These are phyloP conservation scores for Urocyon cinereoargenteus DNA, from an alignment of 2,797 vertebrate species.

Conservation along the genomic window DNA sequence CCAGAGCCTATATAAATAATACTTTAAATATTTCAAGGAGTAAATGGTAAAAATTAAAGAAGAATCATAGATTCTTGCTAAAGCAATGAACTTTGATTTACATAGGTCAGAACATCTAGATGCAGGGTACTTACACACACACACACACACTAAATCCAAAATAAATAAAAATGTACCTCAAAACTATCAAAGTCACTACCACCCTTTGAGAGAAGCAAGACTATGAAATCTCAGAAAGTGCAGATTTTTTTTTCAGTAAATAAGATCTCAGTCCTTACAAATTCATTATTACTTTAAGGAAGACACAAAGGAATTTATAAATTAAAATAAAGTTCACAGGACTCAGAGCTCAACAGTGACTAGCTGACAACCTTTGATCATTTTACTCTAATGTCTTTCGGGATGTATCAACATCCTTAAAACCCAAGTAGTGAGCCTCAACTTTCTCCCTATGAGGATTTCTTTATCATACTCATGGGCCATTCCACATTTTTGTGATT, in stretches of 20 bases:
- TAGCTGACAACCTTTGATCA: background rate
- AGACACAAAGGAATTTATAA: background rate
- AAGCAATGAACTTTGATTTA: slow-evolving; percentile 42
- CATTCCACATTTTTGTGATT: background rate
- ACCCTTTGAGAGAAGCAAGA: slow-evolving; percentile 18
- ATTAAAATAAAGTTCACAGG: slow-evolving; percentile 26
- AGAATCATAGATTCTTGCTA: background rate
- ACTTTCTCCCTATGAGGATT: background rate
- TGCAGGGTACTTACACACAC: background rate
- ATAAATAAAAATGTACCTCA: background rate
- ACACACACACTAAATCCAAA: slow-evolving; percentile 7
- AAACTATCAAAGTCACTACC: background rate
- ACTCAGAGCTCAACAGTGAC: background rate
- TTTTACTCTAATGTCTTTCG: background rate
- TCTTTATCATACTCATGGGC: background rate
- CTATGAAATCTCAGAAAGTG: background rate
- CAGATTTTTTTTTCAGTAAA: background rate
- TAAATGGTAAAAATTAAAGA: slow-evolving; percentile 49
- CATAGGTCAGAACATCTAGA: background rate
- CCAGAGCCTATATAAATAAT: slow-evolving; percentile 9
- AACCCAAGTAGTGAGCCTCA: background rate
- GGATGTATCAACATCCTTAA: background rate
- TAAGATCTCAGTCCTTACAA: background rate
- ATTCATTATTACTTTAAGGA: slow-evolving; percentile 37
- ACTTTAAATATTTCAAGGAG: slow-evolving; percentile 33